Conservation (phyloP, 35 echinoderm and acorn worm genomes). For the Patiria miniata region DNA sequence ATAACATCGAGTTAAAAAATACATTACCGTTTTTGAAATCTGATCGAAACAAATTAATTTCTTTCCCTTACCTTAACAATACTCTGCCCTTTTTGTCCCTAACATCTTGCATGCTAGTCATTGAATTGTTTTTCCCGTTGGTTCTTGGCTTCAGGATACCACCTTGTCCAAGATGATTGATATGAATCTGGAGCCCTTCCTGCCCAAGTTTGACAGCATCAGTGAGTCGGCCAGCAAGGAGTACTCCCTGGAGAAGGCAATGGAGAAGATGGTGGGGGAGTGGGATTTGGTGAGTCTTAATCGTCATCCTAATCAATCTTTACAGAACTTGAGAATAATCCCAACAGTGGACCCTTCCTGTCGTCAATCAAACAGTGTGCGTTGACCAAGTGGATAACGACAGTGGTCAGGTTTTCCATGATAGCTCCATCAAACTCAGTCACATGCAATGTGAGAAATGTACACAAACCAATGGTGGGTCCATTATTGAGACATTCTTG, state of each 20-base stretch:
- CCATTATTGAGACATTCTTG: no score
- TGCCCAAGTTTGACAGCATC: constrained; percentile 91
- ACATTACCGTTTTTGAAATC: no score
- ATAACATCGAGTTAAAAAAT: no score
- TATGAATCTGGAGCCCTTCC: constrained; percentile 92
- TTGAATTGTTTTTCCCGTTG: background rate
- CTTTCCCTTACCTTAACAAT: no score
- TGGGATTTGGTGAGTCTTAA: constrained; percentile 78
- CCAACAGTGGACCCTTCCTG: background rate
- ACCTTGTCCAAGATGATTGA: constrained; percentile 97
- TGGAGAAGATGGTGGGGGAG: constrained; percentile 97
- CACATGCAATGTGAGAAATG: no score
- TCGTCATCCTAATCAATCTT: no score
- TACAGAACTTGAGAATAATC: background rate
- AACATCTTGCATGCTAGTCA: background rate
- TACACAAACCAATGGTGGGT: no score
- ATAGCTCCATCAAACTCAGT: no score
- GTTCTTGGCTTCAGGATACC: constrained; percentile 66
- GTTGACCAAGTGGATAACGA: no score
- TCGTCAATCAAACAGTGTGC: background rate
- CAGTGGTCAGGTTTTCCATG: no score
- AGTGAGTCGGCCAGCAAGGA: constrained; percentile 98
- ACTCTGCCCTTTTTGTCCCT: no score
- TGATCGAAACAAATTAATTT: no score
- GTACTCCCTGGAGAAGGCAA: constrained; percentile 97